Percentiles rank a stretch among this genome's conserved stretches.
phyloP scores from a whole-genome alignment of 2,888 invertebrate species.

The Horisme vitalbata region DNA sequence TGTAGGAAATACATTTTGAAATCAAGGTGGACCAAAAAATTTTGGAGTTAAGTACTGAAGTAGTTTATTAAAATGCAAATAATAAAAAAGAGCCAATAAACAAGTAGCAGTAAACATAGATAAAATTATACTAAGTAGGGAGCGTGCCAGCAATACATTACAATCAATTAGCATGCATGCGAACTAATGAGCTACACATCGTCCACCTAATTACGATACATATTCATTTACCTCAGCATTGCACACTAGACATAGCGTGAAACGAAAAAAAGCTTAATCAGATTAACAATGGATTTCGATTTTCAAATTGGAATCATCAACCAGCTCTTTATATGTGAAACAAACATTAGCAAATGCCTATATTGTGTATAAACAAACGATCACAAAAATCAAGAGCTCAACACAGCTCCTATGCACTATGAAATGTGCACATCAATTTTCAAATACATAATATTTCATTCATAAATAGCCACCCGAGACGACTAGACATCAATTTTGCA shows the following conservation, averaged over 20 bases:
- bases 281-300: neutral
- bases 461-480: constrained; percentile 3
- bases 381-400: too few relatives aligned
- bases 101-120: neutral
- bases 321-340: too few relatives aligned
- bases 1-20: too few relatives aligned
- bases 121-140: constrained; percentile 7
- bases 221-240: constrained; percentile 1
- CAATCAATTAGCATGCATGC: constrained; percentile 25
- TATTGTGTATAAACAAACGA: too few relatives aligned
- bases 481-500: constrained; percentile 15
- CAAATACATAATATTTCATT: constrained; percentile 8
- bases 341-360: too few relatives aligned
- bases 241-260: neutral
- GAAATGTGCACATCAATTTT: neutral
- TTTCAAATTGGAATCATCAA: neutral
- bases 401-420: too few relatives aligned
- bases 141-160: constrained; percentile 26
- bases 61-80: neutral
- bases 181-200: constrained; percentile 24
- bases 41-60: too few relatives aligned
- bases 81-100: neutral
- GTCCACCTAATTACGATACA: constrained; percentile 10
- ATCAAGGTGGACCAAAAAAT: too few relatives aligned
- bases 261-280: neutral